Evolutionary conservation across 2,797 vertebrate species (phyloP), one percentile per base, ranked within the genome.

Genomic region (Percopsis omiscomaycus): DNA sequence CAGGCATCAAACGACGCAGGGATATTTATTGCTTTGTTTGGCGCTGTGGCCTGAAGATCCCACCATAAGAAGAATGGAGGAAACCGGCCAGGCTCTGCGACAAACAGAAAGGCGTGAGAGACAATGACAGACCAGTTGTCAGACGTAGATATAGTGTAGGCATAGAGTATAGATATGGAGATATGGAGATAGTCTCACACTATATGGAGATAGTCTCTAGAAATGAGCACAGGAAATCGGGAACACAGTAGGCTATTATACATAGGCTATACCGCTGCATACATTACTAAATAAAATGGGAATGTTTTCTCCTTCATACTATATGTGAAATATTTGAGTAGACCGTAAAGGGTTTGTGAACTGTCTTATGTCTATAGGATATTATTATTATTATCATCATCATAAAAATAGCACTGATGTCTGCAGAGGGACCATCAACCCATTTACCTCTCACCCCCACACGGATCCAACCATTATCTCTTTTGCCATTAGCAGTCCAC

Each of bases 1-100:
- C 80, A 76, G 71, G 73, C 80, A 88, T 90, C 90, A 91, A 90
- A 91, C 83, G 3, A 27, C 15, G 27, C 27, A 47, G 72, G 81
- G 72, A 83, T 87, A 89, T 90, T 90, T 90, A 89, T 81, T 87
- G 88, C 85, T 81, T 83, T 89, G 85, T 90, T 91, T 90, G 85
- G 79, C 82, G 68, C 61, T 55, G 60, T 51, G 28, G 46, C 50
- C 70, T 77, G 53, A 86, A 77, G 78, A 78, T 62, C 57, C 58
- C 58, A 68, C 80, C 69, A 71, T 67, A 16, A 45, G 58, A 70
- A 37, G 49, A 66, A 57, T 44, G 59, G 1, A 27, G 69, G 74
- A 80, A 81, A 77, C 48, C 57, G 69, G 64, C 42, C 48, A 61
- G 10, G 2, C 53, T 73, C 64, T 64, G 54, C 29, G 56, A 66